Evolutionary conservation across 2,888 invertebrate species (phyloP), one percentile per base, ranked within the genome.

Genomic region (Eumerus sabulonum): DNA sequence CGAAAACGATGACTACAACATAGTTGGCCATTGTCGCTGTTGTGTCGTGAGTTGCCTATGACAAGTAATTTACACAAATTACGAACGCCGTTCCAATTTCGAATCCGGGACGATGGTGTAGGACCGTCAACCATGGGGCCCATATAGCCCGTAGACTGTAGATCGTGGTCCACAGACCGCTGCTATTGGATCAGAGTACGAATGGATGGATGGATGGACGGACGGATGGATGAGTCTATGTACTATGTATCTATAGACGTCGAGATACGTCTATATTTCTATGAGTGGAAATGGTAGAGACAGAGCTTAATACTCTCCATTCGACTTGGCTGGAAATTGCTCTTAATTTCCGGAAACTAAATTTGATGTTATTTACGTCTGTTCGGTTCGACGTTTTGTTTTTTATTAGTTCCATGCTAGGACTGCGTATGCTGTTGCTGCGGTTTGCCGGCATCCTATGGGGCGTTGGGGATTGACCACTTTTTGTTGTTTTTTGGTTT

Each of bases 21-120:
- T 76, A 76, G 44, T 53, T 72, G 72, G 36, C 67, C 73, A 73
- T 79, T 79, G 67, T 72, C 73, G 68, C 62, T 79, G 73, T 79
- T 51, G 77, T 50, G 77, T 74, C 73, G 74, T 74, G 74, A 50
- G 70, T 74, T 64, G 76, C 66, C 81, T 81, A 81, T 81, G 81
- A 81, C 71, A 81, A 81, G 70, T 81, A 81, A 81, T 81, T 81
- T 81, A 81, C 81, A 76, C 81, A 76, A 81, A 81, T 81, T 81
- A 81, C 76, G 70, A 70, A 68, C 76, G 79, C 74, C 76, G 81
- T 64, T 74, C 70, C 81, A 76, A 66, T 74, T 81, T 76, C 57
- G 51, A 50, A 70, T 71, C 38, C 27, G 47, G 62, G 48, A 0
- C 11, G 42, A 54, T 40, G 40, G 44, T 35, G 48, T 16, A 5